A percentile compares a stretch with the other conserved stretches of the same genome.
Evolutionary conservation across 2,113 vertebrate genomes (phyloP).

Genomic region (Lycocorax pyrrhopterus): DNA sequence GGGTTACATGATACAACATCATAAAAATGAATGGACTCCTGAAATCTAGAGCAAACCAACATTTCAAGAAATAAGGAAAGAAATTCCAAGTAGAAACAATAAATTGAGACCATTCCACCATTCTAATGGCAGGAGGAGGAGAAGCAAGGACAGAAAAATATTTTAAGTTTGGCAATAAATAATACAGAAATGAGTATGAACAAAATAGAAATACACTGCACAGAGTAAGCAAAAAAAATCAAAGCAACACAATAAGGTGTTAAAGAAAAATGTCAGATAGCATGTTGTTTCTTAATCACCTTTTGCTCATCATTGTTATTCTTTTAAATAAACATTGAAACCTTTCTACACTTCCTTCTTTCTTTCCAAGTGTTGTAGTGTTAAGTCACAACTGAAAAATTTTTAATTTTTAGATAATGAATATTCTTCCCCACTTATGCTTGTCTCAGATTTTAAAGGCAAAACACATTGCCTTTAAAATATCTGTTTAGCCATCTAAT

Average conservation of each 20-base stretch:
- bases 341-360: not conserved
- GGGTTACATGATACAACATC: not conserved
- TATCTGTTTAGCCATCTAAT: not conserved
- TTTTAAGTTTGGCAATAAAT: not conserved
- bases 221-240: not conserved
- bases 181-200: not conserved
- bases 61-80: not conserved
- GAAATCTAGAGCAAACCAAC: not conserved
- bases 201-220: not conserved
- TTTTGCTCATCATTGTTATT: not conserved
- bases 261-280: not conserved
- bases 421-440: not conserved
- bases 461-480: not conserved
- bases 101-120: not conserved
- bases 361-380: not conserved
- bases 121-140: rapidly evolving
- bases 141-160: not conserved
- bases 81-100: not conserved
- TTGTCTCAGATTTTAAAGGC: not conserved
- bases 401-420: not conserved
- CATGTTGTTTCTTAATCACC: not conserved
- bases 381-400: not conserved
- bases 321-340: not conserved
- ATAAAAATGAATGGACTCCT: not conserved
- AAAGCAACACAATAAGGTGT: not conserved